phyloP scores from a whole-genome alignment of 2,888 invertebrate species.

The Platycheirus albimanus region DNA sequence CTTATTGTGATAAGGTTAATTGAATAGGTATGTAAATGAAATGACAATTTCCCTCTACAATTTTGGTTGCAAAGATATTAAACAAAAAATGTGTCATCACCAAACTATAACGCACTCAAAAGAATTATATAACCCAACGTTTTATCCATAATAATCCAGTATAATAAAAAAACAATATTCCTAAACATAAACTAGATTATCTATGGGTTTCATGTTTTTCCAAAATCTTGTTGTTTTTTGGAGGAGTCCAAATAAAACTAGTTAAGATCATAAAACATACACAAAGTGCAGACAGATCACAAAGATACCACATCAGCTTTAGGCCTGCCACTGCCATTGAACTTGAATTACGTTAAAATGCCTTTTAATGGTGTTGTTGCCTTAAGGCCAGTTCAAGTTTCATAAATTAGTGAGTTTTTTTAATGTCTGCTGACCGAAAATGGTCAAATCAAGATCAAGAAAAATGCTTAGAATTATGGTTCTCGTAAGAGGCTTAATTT shows the following conservation, averaged over 20 bases:
- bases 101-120: too few species aligned
- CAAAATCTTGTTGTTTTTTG: not conserved
- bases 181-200: too few species aligned
- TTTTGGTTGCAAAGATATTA: too few species aligned
- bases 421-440: not conserved
- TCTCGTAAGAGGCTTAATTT: too few species aligned
- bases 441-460: not conserved
- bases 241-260: not conserved
- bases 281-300: not conserved
- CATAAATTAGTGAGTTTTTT: not conserved
- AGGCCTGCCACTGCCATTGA: constrained; percentile 39
- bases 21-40: too few species aligned
- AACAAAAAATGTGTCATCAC: too few species aligned
- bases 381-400: constrained; percentile 5
- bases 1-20: too few species aligned
- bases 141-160: too few species aligned
- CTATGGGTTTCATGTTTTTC: not conserved
- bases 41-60: too few species aligned
- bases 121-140: too few species aligned
- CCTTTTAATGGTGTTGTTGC: not conserved
- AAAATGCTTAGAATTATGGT: not conserved
- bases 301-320: constrained; percentile 7
- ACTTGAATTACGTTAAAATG: constrained; percentile 33
- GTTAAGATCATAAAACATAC: not conserved
- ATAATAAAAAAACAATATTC: too few species aligned